Evolutionary conservation across 2,797 vertebrate species (phyloP).

Genomic region (Pteronotus mesoamericanus): DNA sequence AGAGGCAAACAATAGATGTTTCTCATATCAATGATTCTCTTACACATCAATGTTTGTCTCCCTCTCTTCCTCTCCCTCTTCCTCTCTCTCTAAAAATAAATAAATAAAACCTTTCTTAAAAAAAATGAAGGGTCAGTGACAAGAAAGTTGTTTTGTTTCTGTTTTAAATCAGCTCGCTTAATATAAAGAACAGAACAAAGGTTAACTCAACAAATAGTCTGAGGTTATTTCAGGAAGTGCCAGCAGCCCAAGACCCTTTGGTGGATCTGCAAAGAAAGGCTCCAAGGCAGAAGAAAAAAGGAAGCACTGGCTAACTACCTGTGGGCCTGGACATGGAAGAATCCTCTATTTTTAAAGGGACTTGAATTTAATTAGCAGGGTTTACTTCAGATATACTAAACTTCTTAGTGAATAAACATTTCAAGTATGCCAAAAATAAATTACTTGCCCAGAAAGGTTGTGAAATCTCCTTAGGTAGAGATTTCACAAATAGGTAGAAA

Average conservation of each 20-base stretch:
- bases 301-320: too few species aligned
- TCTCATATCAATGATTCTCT: too few species aligned
- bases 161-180: background rate
- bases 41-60: background rate
- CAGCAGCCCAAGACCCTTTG: background rate
- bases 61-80: background rate
- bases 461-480: conserved; percentile 9
- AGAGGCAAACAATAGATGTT: background rate
- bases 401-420: background rate
- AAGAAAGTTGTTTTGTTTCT: background rate
- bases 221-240: conserved; percentile 19
- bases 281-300: background rate
- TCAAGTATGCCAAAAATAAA: conserved; percentile 18
- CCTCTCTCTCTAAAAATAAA: background rate
- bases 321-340: background rate
- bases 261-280: background rate
- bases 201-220: background rate
- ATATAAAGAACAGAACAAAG: background rate
- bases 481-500: background rate
- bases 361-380: background rate
- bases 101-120: background rate
- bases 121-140: background rate
- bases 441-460: background rate
- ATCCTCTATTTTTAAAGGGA: background rate
- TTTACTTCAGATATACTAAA: background rate